Evolutionary conservation across 2,797 vertebrate species (phyloP), one percentile per base, ranked within the genome.

Genomic region (Sandelia bainsii): DNA sequence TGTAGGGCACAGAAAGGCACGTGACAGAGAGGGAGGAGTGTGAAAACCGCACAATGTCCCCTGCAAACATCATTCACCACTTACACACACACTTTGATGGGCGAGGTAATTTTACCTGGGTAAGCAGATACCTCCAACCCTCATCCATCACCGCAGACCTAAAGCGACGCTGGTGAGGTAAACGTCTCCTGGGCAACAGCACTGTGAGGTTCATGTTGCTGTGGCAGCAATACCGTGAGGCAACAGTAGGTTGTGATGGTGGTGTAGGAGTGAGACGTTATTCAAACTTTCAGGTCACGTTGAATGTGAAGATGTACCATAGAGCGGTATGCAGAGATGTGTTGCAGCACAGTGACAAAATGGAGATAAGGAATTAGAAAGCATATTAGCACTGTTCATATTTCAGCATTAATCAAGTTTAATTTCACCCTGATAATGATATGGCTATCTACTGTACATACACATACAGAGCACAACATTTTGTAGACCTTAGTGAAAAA

Each of bases 101-200:
- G 66, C 1, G 7, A 69, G 79, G 88, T 89, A 69, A 92, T 85
- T 88, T 91, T 83, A 90, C 88, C 91, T 86, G 85, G 68, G 87
- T 87, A 91, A 91, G 83, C 82, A 69, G 86, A 93, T 77, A 89
- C 77, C 80, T 51, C 29, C 54, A 42, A n/a, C 25, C 72, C 66
- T 81, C 87, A 83, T 91, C 76, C 74, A 65, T 90, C 86, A 83
- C 58, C 23, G 13, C 39, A 20, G 72, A 72, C 69, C 44, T 62
- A 45, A 65, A 81, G 79, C 71, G 20, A 27, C 7, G 5, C 29
- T 10, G 48, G 64, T 64, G 80, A 83, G 77, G 82, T 79, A 75
- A 83, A 83, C 44, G 75, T 91, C 80, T 76, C 91, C 83, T 19
- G 11, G 87, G 85, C 75, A 76, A 87, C 84, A 1, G 32, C 70